phyloP scores from a whole-genome alignment of 2,113 vertebrate species.

The Macroglossus sobrinus region DNA sequence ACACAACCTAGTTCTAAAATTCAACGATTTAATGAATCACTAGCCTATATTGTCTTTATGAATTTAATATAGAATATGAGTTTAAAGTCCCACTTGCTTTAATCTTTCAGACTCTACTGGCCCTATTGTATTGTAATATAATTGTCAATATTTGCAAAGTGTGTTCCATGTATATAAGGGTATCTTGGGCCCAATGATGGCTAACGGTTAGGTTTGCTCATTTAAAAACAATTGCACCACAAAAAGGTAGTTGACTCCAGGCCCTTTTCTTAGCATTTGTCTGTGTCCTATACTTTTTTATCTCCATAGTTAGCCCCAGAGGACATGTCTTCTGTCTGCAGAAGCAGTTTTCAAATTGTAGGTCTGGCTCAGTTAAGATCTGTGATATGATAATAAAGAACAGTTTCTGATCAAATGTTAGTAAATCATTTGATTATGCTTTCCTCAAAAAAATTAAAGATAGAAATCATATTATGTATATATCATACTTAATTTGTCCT shows the following conservation, averaged over 20 bases:
- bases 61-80: not conserved
- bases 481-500: not conserved
- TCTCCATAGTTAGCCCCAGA: not conserved
- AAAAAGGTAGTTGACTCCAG: not conserved
- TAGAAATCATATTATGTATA: not conserved
- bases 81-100: not conserved
- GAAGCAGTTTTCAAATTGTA: not conserved
- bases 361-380: not conserved
- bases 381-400: not conserved
- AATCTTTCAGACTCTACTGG: not conserved
- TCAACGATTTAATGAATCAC: not conserved
- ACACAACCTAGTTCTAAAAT: not conserved
- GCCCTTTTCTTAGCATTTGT: not conserved
- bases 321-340: not conserved
- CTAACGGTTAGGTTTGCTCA: not conserved
- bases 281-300: not conserved
- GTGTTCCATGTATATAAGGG: not conserved
- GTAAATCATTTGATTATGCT: not conserved
- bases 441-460: not conserved
- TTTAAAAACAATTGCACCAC: not conserved
- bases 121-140: not conserved
- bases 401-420: not conserved
- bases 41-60: not conserved
- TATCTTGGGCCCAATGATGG: accelerated
- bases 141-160: not conserved